Conservation (phyloP, 2,888 invertebrate genomes). For the Orchestes rusci region DNA sequence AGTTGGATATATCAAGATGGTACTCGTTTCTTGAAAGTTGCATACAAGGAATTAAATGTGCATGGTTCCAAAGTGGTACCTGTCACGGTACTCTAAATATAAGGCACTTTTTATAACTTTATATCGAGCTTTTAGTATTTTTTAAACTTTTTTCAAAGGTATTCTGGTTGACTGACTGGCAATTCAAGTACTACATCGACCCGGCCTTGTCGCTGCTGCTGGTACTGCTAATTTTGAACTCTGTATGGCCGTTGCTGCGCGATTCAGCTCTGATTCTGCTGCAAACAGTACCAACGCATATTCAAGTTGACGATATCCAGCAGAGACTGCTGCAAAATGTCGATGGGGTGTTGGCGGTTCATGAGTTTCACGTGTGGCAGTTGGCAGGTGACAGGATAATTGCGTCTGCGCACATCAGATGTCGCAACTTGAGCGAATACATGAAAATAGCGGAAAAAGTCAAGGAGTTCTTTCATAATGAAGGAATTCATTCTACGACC, state of each 20-base stretch:
- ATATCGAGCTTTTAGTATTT: not conserved
- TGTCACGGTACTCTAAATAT: too few species aligned
- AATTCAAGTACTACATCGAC: slow-evolving; percentile 80
- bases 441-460: slow-evolving; percentile 96
- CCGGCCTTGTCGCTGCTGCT: slow-evolving; percentile 87
- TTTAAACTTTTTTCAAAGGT: slow-evolving; percentile 25
- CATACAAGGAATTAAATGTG: too few species aligned
- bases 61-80: too few species aligned
- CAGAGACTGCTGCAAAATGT: slow-evolving; percentile 80
- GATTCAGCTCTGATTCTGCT: slow-evolving; percentile 92
- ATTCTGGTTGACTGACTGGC: slow-evolving; percentile 72
- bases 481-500: slow-evolving; percentile 97
- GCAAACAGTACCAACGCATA: slow-evolving; percentile 98
- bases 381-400: slow-evolving; percentile 94
- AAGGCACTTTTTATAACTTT: too few species aligned
- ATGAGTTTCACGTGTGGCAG: slow-evolving; percentile 99
- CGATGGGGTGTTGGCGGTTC: slow-evolving; percentile 91
- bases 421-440: slow-evolving; percentile 90
- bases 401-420: slow-evolving; percentile 93
- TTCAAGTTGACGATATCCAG: slow-evolving; percentile 89
- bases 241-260: slow-evolving; percentile 86
- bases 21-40: too few species aligned
- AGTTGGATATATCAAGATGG: too few species aligned
- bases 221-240: slow-evolving; percentile 77
- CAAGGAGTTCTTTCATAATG: slow-evolving; percentile 96